phyloP scores from a whole-genome alignment of 2,113 vertebrate species.

The Macquaria ambigua region DNA sequence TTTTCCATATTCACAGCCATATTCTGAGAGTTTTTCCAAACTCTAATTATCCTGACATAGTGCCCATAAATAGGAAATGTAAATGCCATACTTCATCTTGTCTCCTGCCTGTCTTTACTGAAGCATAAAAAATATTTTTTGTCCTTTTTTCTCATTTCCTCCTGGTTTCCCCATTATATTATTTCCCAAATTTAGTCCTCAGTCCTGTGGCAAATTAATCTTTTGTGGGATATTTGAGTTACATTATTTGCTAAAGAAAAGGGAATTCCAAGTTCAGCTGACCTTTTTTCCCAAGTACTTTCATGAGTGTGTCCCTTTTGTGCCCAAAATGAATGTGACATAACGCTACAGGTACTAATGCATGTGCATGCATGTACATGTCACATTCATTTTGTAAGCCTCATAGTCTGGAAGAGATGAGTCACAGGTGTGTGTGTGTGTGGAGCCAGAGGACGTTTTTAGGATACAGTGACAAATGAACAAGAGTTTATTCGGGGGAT shows the following conservation, averaged over 20 bases:
- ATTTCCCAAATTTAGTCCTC: conserved; percentile 9
- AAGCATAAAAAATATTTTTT: conserved; percentile 7
- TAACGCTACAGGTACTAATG: conserved; percentile 39
- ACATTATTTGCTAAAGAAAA: conserved; percentile 20
- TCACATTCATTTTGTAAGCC: conserved; percentile 46
- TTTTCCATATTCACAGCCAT: background rate
- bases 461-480: conserved; percentile 32
- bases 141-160: conserved; percentile 14
- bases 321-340: conserved; percentile 40
- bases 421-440: conserved; percentile 63
- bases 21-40: background rate
- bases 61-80: conserved; percentile 28
- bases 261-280: background rate
- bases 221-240: background rate
- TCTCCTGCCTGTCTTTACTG: conserved; percentile 35
- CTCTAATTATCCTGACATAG: conserved; percentile 34
- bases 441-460: conserved; percentile 28
- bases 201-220: conserved; percentile 2
- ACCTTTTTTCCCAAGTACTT: background rate
- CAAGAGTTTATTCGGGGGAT: background rate
- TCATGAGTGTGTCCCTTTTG: background rate
- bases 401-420: conserved; percentile 47
- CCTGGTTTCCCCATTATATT: background rate
- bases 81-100: conserved; percentile 24
- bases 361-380: conserved; percentile 17